These are phyloP conservation scores for Salvelinus alpinus DNA, from an alignment of 2,113 vertebrate species.

Conservation along the genomic window DNA sequence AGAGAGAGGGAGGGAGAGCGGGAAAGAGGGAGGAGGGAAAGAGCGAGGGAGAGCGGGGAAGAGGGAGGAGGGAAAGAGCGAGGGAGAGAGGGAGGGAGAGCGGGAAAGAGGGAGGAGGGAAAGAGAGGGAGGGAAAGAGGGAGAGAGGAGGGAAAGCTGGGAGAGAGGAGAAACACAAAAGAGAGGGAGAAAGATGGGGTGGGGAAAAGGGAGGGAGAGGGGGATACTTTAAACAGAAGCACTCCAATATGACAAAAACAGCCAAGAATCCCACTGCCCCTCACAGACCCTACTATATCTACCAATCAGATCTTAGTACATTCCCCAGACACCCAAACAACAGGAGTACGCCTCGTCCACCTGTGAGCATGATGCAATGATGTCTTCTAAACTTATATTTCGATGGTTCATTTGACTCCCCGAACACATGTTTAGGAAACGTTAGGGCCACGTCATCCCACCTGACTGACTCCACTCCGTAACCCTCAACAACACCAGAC, in stretches of 20 bases:
- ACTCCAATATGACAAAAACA: neutral
- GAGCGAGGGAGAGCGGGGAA: conserved; percentile 6
- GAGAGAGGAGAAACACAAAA: conserved; percentile 4
- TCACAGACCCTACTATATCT: neutral
- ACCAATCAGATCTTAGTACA: neutral
- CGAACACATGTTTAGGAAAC: no score
- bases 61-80: neutral
- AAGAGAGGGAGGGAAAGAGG: no score
- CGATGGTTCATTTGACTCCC: no score
- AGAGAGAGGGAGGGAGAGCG: conserved; percentile 7
- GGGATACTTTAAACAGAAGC: neutral
- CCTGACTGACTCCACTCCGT: conserved; percentile 9
- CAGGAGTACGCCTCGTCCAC: neutral
- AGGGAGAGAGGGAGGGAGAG: conserved; percentile 11
- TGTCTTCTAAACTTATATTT: neutral
- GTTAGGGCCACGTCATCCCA: neutral
- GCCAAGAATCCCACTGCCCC: neutral
- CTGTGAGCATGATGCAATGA: neutral
- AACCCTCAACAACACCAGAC: no score
- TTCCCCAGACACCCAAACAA: neutral
- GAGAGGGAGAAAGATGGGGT: neutral
- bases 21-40: conserved; percentile 1
- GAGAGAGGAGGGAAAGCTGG: neutral
- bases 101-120: neutral
- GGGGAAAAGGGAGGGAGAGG: conserved; percentile 15